These are phyloP conservation scores for Drosophila neotestacea DNA, from an alignment of 2,888 invertebrate genomes.

Conservation along the genomic window DNA sequence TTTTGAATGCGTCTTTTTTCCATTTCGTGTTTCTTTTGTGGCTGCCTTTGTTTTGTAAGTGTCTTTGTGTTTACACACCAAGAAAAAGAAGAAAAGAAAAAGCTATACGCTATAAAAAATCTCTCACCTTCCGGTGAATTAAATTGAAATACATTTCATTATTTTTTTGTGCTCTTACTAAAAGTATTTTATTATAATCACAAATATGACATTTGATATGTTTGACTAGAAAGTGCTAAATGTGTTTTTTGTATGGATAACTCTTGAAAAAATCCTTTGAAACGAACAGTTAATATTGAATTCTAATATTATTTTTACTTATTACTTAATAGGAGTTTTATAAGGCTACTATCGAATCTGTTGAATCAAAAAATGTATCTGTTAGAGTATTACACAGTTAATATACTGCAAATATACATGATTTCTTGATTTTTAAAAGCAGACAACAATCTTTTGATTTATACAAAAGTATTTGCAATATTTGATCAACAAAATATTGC, in stretches of 20 bases:
- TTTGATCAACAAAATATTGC: slow-evolving; percentile 31
- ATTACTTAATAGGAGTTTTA: not conserved
- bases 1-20: slow-evolving; percentile 66
- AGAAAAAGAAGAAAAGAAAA: slow-evolving; percentile 12
- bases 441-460: slow-evolving; percentile 16
- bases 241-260: not conserved
- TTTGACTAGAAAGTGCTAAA: not conserved
- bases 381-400: not conserved
- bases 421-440: not conserved
- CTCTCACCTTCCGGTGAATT: slow-evolving; percentile 68
- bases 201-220: not conserved
- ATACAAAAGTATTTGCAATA: slow-evolving; percentile 35
- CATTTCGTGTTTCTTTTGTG: slow-evolving; percentile 50
- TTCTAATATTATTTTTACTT: not conserved
- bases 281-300: no score
- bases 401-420: not conserved
- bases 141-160: slow-evolving; percentile 65
- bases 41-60: slow-evolving; percentile 59
- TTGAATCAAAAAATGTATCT: not conserved
- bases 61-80: slow-evolving; percentile 49
- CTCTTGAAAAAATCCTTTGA: not conserved
- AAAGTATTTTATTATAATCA: not conserved
- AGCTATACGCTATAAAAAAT: slow-evolving; percentile 33
- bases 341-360: not conserved
- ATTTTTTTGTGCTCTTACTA: slow-evolving; percentile 8